These are phyloP conservation scores for Hirtodrosophila trivittata DNA, from an alignment of 2,888 invertebrate genomes.

Conservation along the genomic window DNA sequence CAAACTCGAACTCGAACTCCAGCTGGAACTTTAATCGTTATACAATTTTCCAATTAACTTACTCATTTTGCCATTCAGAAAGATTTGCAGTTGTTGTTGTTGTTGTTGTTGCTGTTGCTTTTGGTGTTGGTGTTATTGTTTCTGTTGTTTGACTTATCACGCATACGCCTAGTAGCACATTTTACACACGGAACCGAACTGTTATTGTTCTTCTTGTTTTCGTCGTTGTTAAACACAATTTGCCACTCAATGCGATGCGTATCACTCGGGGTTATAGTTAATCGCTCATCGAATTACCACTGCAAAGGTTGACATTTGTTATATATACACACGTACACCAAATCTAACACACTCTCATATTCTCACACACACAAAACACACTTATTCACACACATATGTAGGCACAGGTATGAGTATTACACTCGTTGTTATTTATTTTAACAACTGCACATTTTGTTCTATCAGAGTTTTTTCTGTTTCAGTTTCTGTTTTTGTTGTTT, in stretches of 20 bases:
- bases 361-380: constrained; percentile 7
- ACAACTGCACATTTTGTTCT: constrained; percentile 17
- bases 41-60: constrained; percentile 36
- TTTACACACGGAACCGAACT: constrained; percentile 26
- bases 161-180: constrained; percentile 68
- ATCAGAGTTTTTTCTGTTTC: constrained; percentile 26
- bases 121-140: constrained; percentile 12
- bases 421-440: constrained; percentile 33
- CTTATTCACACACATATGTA: constrained; percentile 3
- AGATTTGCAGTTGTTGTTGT: constrained; percentile 11
- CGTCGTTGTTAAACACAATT: constrained; percentile 15
- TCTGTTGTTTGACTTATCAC: constrained; percentile 46
- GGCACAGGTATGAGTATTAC: not conserved
- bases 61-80: constrained; percentile 59
- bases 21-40: too few relatives aligned
- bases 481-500: constrained; percentile 29
- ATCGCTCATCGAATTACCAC: constrained; percentile 20
- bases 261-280: constrained; percentile 8
- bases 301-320: constrained; percentile 33
- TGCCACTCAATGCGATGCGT: constrained; percentile 16
- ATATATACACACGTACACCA: constrained; percentile 17
- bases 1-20: too few relatives aligned
- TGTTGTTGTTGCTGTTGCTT: constrained; percentile 12
- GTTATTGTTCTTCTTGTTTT: constrained; percentile 20
- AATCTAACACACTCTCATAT: constrained; percentile 7